Evolutionary conservation across 2,113 vertebrate species (phyloP).

Genomic region (Charina bottae): DNA sequence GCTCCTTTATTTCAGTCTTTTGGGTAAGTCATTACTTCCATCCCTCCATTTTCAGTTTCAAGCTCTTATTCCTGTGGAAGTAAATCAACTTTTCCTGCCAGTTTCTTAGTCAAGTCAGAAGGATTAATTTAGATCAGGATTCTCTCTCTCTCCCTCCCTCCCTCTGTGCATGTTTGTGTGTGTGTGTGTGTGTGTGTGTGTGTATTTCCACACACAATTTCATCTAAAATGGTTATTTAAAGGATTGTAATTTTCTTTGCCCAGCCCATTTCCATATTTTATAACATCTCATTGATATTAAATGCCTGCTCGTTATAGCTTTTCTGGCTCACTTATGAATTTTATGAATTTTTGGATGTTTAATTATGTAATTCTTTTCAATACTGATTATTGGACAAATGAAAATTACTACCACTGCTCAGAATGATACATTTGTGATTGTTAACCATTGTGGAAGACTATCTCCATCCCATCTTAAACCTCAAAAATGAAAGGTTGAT

Average conservation of each 20-base stretch:
- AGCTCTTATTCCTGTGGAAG: background rate
- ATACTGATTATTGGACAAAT: too few relatives aligned
- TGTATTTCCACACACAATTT: too few relatives aligned
- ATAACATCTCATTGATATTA: background rate
- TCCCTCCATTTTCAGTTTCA: background rate
- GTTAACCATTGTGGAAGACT: background rate
- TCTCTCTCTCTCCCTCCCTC: too few relatives aligned
- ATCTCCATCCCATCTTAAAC: background rate
- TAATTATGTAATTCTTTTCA: too few relatives aligned
- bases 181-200: too few relatives aligned
- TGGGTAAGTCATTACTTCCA: background rate
- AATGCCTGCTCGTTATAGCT: background rate
- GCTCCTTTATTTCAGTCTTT: background rate
- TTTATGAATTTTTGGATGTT: too few relatives aligned
- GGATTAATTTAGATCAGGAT: background rate
- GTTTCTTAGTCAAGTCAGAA: background rate
- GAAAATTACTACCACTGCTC: background rate
- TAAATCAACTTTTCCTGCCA: background rate
- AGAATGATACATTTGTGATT: background rate
- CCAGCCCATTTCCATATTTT: background rate
- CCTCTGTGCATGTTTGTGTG: too few relatives aligned
- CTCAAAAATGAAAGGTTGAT: background rate
- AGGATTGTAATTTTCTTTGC: background rate
- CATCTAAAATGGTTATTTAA: too few relatives aligned
- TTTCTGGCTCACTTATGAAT: background rate